Conservation (phyloP, 2,113 vertebrate species). For the Tetrax tetrax region DNA sequence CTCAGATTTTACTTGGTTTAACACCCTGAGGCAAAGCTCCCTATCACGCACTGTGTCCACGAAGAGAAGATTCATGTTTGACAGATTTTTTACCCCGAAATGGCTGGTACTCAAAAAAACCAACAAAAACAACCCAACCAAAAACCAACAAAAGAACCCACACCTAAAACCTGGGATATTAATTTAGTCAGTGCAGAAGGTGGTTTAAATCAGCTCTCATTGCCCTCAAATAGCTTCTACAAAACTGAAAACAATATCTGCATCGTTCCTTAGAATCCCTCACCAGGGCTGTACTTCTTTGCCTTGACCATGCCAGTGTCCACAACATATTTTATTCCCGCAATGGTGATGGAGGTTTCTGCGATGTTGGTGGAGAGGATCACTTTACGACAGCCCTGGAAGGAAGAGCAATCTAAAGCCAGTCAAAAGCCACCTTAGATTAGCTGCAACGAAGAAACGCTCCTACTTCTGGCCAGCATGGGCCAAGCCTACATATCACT, state of each 20-base stretch:
- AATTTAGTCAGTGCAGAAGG: neutral
- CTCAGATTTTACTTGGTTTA: neutral
- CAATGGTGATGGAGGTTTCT: constrained; percentile 95
- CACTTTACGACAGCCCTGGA: constrained; percentile 91
- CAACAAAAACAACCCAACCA: neutral
- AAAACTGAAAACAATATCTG: neutral
- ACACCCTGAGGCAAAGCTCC: neutral
- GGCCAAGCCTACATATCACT: neutral
- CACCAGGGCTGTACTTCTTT: constrained; percentile 94
- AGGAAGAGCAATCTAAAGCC: neutral
- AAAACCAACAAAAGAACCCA: neutral
- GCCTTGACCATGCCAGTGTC: constrained; percentile 99
- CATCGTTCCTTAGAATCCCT: neutral
- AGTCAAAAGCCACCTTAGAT: neutral
- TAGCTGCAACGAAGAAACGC: neutral
- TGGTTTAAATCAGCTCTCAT: neutral
- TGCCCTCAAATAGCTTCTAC: neutral
- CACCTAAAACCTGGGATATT: neutral
- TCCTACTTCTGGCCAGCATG: neutral
- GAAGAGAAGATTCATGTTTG: neutral
- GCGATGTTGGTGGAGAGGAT: constrained; percentile 97
- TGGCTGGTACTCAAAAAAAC: neutral
- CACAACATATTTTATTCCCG: constrained; percentile 93
- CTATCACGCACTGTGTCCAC: accelerated
- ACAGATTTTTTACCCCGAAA: neutral